A percentile compares a stretch with the other conserved stretches of the same genome.
Conservation (phyloP, 2,113 vertebrate species). For the Amphilophus citrinellus region DNA sequence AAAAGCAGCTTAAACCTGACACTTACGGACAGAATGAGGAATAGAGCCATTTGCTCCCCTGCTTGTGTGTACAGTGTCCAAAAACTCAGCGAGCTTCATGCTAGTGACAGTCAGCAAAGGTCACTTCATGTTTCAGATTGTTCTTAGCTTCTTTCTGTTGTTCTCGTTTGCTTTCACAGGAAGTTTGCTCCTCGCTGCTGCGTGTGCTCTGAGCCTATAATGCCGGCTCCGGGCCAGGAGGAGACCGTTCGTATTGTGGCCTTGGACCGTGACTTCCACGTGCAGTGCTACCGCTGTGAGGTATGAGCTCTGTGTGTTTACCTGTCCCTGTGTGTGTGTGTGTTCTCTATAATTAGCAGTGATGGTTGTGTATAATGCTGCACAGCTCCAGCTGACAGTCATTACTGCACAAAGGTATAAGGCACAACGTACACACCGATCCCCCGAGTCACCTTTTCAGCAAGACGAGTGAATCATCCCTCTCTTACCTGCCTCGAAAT, state of each 20-base stretch:
- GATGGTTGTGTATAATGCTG: neutral
- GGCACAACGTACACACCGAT: neutral
- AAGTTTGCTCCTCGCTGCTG: constrained; percentile 98
- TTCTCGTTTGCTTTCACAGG: constrained; percentile 75
- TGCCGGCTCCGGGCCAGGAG: constrained; percentile 96
- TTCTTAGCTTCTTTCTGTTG: neutral
- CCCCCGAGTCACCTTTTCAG: constrained; percentile 39
- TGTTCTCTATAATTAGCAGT: constrained; percentile 6
- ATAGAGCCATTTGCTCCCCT: neutral
- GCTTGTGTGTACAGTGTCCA: neutral
- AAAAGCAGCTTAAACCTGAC: neutral
- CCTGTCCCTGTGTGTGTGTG: neutral
- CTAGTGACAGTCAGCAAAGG: neutral
- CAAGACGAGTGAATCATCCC: constrained; percentile 26
- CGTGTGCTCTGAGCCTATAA: constrained; percentile 95
- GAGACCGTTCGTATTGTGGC: constrained; percentile 98
- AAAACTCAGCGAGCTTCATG: neutral
- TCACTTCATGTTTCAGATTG: neutral
- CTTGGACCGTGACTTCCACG: constrained; percentile 97
- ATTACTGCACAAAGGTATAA: constrained; percentile 3
- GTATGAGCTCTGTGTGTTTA: constrained; percentile 72
- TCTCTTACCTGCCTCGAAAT: constrained; percentile 52
- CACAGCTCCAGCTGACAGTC: neutral
- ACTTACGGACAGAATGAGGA: neutral
- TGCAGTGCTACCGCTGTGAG: constrained; percentile 98